Evolutionary conservation across 2,888 invertebrate genomes (phyloP).

Genomic region (Lingula anatina): DNA sequence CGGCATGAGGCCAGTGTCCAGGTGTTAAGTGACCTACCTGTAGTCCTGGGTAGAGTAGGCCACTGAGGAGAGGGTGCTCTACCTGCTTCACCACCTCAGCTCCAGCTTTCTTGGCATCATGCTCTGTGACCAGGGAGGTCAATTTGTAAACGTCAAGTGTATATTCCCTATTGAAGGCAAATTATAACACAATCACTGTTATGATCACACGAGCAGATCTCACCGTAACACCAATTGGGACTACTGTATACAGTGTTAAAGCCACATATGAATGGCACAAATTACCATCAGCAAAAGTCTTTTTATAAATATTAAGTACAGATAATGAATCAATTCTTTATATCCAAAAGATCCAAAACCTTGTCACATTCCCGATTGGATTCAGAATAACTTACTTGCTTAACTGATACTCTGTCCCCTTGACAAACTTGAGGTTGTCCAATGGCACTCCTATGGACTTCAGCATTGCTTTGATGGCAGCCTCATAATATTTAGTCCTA

Average conservation of each 20-base stretch:
- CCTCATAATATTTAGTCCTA: conserved; percentile 90
- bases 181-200: no score
- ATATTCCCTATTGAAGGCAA: conserved; percentile 64
- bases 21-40: no score
- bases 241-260: no score
- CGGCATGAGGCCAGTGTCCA: no score
- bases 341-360: no score
- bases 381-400: conserved; percentile 64
- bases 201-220: no score
- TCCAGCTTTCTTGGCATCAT: conserved; percentile 98
- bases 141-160: conserved; percentile 91
- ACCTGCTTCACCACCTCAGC: conserved; percentile 99
- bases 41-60: conserved; percentile 82
- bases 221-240: no score
- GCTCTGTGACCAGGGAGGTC: conserved; percentile 87
- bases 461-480: conserved; percentile 88
- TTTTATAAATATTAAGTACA: no score
- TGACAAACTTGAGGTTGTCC: conserved; percentile 90
- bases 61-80: conserved; percentile 89
- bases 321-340: no score
- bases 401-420: conserved; percentile 91
- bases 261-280: no score
- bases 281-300: no score
- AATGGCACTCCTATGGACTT: conserved; percentile 86
- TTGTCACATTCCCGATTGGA: no score